Conservation (phyloP, 2,113 vertebrate genomes). For the Lutjanus erythropterus region DNA sequence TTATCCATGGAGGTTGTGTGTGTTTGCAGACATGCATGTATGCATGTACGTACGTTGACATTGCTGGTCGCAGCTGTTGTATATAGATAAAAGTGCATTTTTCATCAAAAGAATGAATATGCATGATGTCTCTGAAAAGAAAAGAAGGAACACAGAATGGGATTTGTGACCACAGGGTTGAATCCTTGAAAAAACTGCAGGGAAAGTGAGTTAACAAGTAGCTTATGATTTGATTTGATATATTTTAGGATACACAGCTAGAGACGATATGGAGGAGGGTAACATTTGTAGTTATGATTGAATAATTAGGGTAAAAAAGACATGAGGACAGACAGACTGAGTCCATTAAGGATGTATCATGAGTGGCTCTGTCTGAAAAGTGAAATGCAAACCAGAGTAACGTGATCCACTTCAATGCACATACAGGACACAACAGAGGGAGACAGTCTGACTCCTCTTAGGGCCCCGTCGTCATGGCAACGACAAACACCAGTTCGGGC, state of each 20-base stretch:
- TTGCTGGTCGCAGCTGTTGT: too few species aligned
- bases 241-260: not conserved
- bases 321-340: not conserved
- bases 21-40: too few species aligned
- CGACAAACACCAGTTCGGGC: not conserved
- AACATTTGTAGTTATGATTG: not conserved
- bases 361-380: not conserved
- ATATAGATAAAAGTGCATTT: too few species aligned
- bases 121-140: too few species aligned
- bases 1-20: too few species aligned
- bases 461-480: conserved; percentile 3
- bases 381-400: conserved; percentile 9
- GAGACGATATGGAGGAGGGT: not conserved
- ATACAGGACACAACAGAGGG: conserved; percentile 4
- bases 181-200: not conserved
- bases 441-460: not conserved
- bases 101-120: too few species aligned
- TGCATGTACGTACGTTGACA: too few species aligned
- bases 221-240: not conserved
- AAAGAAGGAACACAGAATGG: not conserved
- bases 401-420: not conserved
- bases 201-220: not conserved
- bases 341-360: not conserved
- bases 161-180: not conserved
- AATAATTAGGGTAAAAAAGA: not conserved